Percentiles rank a stretch among this genome's conserved stretches.
phyloP scores from a whole-genome alignment of 2,888 invertebrate species.

The Metopia argyrocephala region DNA sequence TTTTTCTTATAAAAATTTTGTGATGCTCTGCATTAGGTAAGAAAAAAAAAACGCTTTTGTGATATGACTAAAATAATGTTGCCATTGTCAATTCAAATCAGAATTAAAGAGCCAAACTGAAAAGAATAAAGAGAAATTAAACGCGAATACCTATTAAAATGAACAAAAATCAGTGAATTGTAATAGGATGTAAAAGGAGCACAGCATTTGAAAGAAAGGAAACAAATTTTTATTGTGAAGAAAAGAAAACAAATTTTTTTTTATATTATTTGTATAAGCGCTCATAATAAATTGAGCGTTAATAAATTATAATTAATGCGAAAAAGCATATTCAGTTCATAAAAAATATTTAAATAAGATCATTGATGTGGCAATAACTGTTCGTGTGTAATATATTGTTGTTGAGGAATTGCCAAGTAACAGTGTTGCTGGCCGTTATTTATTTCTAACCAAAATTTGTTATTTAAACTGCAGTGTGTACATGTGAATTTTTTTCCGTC shows the following conservation, averaged over 20 bases:
- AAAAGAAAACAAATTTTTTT: conserved; percentile 5
- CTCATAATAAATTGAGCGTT: not conserved
- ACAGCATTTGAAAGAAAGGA: conserved; percentile 21
- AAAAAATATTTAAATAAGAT: not conserved
- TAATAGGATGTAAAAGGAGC: conserved; percentile 41
- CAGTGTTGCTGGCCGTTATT: too few relatives aligned
- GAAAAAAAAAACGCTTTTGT: not conserved
- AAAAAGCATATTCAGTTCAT: not conserved
- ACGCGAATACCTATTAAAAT: too few relatives aligned
- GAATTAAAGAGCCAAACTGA: too few relatives aligned
- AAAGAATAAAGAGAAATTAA: not conserved
- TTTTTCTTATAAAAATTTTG: not conserved
- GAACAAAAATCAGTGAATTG: conserved; percentile 53
- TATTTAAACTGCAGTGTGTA: too few relatives aligned
- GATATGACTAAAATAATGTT: not conserved
- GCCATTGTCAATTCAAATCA: conserved; percentile 8
- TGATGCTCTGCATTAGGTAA: not conserved
- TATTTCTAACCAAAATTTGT: too few relatives aligned
- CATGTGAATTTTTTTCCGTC: too few relatives aligned
- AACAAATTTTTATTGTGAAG: not conserved
- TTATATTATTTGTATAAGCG: not conserved
- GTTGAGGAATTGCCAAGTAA: too few relatives aligned
- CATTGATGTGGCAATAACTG: not conserved
- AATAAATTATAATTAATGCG: not conserved
- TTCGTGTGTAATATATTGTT: not conserved